A percentile compares a stretch with the other conserved stretches of the same genome.
Evolutionary conservation across 1,140 invertebrate species (phyloP).

Genomic region (Marisa cornuarietis): DNA sequence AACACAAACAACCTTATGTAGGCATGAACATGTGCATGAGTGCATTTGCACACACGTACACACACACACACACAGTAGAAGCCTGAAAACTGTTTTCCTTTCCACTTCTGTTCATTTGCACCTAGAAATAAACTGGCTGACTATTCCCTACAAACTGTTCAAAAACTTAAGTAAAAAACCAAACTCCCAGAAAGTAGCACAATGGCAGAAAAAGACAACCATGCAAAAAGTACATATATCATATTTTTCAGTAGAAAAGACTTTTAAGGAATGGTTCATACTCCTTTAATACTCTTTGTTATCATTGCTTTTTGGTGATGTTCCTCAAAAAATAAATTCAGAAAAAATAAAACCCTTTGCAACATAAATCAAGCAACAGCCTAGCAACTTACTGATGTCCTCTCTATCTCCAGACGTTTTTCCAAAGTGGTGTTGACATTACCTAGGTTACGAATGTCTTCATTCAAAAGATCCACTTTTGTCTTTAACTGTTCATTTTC

Average conservation of each 20-base stretch:
- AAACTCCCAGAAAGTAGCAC: no score
- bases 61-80: not conserved
- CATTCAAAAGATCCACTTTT: constrained; percentile 41
- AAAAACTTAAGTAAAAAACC: no score
- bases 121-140: no score
- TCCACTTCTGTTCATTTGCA: no score
- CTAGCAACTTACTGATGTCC: constrained; percentile 41
- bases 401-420: constrained; percentile 44
- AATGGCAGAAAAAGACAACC: no score
- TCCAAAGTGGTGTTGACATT: constrained; percentile 42
- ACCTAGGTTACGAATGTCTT: constrained; percentile 47
- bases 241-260: no score
- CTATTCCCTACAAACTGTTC: no score
- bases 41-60: not conserved
- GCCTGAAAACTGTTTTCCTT: no score
- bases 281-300: no score
- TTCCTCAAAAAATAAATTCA: not conserved
- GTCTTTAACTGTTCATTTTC: constrained; percentile 39
- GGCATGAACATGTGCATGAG: not conserved
- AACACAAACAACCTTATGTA: not conserved
- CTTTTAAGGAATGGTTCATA: no score
- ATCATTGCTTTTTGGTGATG: no score
- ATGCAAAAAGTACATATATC: no score
- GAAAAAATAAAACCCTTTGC: not conserved
- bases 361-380: not conserved